These are phyloP conservation scores for Drosophila arizonae DNA, from an alignment of 1,140 invertebrate species.

Conservation along the genomic window DNA sequence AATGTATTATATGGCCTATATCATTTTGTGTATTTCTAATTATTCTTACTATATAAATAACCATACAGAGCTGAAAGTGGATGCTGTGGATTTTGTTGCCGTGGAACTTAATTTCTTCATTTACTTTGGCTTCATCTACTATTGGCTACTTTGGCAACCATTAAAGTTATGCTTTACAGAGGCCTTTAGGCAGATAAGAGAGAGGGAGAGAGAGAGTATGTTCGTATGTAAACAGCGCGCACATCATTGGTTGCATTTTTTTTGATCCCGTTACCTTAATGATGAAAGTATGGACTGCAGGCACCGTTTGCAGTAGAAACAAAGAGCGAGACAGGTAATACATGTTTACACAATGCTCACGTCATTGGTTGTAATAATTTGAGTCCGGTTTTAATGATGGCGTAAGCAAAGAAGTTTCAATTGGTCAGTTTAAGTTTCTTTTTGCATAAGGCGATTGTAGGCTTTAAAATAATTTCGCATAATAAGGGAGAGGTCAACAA, in stretches of 20 bases:
- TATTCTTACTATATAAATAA: no score
- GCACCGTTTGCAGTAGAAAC: neutral
- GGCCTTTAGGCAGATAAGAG: neutral
- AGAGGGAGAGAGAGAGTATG: neutral
- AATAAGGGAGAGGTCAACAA: no score
- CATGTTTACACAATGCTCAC: neutral
- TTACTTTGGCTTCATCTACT: no score
- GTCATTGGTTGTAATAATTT: neutral
- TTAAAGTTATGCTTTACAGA: neutral
- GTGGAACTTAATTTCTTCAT: no score
- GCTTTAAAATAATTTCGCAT: neutral
- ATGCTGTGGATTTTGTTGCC: no score
- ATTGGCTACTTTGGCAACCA: neutral
- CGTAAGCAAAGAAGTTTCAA: neutral
- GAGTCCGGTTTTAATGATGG: neutral
- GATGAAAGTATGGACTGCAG: no score
- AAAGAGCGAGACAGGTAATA: neutral
- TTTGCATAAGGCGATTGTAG: neutral
- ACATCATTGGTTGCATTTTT: no score
- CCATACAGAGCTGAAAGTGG: no score
- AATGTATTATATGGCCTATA: conserved; percentile 14
- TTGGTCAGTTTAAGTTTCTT: no score
- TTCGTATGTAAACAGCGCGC: neutral
- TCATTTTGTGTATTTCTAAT: neutral
- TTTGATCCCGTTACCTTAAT: no score